phyloP scores from a whole-genome alignment of 2,797 vertebrate species.

The Lutjanus campechanus region DNA sequence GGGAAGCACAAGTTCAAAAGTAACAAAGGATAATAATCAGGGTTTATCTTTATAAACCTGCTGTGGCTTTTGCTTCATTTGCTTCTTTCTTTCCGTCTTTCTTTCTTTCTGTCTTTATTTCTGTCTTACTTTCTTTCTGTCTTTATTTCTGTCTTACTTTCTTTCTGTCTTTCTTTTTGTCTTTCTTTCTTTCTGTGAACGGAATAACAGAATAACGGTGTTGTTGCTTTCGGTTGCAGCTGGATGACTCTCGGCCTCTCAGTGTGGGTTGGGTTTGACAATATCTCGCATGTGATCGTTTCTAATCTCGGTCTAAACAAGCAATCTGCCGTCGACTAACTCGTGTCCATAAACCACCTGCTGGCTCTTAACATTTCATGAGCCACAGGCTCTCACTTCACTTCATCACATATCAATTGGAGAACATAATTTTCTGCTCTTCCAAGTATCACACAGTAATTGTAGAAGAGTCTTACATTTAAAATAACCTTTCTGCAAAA shows the following conservation, averaged over 20 bases:
- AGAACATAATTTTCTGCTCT: conserved; percentile 26
- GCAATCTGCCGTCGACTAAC: conserved; percentile 17
- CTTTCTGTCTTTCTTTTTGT: neutral
- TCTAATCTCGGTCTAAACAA: conserved; percentile 47
- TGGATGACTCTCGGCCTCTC: conserved; percentile 85
- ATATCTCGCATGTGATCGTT: conserved; percentile 72
- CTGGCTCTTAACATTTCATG: conserved; percentile 33
- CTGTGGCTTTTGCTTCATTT: conserved; percentile 4
- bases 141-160: too few species aligned
- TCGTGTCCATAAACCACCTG: neutral
- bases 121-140: too few species aligned
- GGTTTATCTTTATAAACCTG: neutral
- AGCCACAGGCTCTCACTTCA: conserved; percentile 31
- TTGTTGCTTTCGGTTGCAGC: conserved; percentile 81
- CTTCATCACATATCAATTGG: conserved; percentile 37
- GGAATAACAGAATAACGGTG: conserved; percentile 46
- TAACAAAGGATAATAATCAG: neutral
- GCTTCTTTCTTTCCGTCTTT: too few species aligned
- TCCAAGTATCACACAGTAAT: conserved; percentile 1
- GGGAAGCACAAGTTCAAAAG: conserved; percentile 14
- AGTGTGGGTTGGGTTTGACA: conserved; percentile 86
- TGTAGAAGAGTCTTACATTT: neutral
- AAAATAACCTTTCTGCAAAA: conserved; percentile 8
- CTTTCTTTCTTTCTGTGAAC: neutral
- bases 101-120: too few species aligned